Evolutionary conservation across 1,140 invertebrate genomes (phyloP), one percentile per base, ranked within the genome.

Genomic region (Conus betulinus): DNA sequence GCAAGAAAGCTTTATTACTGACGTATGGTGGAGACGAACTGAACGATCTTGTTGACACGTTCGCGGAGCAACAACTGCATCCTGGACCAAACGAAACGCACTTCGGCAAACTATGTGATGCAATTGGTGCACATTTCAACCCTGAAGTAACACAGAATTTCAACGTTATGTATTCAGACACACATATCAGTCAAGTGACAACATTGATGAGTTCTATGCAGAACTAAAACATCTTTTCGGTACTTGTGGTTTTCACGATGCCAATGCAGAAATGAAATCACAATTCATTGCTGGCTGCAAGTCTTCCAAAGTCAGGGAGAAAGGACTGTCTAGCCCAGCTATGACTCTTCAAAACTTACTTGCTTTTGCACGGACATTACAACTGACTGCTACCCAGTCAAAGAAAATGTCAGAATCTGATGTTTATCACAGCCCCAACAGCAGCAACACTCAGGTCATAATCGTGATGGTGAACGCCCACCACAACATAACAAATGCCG

Each of bases 1-100:
- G n/a, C n/a, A n/a, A n/a, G n/a, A n/a, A n/a, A n/a, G n/a, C n/a
- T n/a, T n/a, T 82, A 27, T 23, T 82, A 23, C 53, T 27, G 53
- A 52, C 79, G 20, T 82, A 82, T 82, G 79, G 6, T 55, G 79
- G 79, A 23, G 79, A 82, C 27, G 79, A 82, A 82, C 53, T 82
- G 27, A 82, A 82, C 53, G 79, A 82, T 27, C 13, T 82, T 82
- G 79, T 82, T 55, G 79, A 82, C 39, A 55, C 79, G 20, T 51
- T 82, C 25, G 5, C 23, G 15, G 23, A 17, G 17, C 15, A 82
- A 23, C 39, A 52, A 51, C 13, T 82, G 15, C 13, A 17, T 23
- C 79, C n/a, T 6, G 79, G 53, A 20, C 15, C 13, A n/a, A 27
- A 55, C 27, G 79, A 82, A 27, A 82, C 79, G 13, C 23, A 51